Conservation (phyloP, 2,888 invertebrate species). For the Lycia hirtaria region DNA sequence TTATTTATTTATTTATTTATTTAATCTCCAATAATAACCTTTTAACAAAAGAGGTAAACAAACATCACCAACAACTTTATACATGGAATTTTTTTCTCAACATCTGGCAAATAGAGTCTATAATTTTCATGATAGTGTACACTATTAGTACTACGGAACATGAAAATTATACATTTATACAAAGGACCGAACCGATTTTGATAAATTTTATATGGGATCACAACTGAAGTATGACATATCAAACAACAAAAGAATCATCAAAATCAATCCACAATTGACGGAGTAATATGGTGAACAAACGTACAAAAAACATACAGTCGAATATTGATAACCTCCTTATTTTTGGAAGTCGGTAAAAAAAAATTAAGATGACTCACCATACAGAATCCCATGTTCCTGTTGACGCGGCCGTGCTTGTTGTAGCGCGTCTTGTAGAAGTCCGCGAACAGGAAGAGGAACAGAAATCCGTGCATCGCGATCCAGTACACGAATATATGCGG, state of each 20-base stretch:
- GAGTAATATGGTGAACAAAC: no score
- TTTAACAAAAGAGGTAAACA: neutral
- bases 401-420: conserved; percentile 71
- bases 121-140: neutral
- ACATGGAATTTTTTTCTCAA: neutral
- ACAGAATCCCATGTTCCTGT: conserved; percentile 81
- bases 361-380: conserved; percentile 86
- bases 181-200: no score
- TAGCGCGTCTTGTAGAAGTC: conserved; percentile 97
- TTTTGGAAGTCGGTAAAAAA: no score
- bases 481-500: conserved; percentile 96
- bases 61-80: neutral
- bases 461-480: conserved; percentile 97
- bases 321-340: no score
- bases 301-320: no score
- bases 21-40: neutral
- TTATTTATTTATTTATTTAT: no score
- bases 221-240: no score
- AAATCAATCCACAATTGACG: no score
- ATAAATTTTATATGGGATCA: no score
- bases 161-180: no score
- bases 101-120: neutral
- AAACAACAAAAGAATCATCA: no score
- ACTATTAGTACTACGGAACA: no score
- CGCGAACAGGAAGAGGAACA: conserved; percentile 97